A percentile compares a stretch with the other conserved stretches of the same genome.
These are phyloP conservation scores for Chlorodrepanis virens DNA, from an alignment of 2,113 vertebrate genomes.

Conservation along the genomic window DNA sequence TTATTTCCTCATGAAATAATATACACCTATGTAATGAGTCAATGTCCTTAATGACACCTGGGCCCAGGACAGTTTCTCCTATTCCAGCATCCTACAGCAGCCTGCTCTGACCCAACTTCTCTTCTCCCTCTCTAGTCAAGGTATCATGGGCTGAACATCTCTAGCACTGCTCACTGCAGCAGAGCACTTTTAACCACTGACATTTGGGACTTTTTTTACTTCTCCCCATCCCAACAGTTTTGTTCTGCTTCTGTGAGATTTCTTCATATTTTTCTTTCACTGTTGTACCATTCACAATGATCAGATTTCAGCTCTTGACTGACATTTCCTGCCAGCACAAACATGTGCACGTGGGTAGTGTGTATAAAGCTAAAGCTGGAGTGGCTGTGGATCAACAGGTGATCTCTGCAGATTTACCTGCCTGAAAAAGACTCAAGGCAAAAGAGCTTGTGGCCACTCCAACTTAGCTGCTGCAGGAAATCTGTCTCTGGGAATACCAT, in stretches of 20 bases:
- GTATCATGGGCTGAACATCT: not conserved
- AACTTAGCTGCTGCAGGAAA: not conserved
- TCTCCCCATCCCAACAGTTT: not conserved
- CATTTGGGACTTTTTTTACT: not conserved
- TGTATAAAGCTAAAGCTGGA: not conserved
- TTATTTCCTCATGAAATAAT: not conserved
- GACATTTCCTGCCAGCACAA: not conserved
- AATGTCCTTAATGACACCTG: not conserved
- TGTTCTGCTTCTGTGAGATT: not conserved
- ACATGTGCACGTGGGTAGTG: not conserved
- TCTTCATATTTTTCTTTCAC: not conserved
- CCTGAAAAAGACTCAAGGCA: not conserved
- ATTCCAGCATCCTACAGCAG: not conserved
- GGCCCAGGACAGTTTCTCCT: not conserved
- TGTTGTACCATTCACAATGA: not conserved
- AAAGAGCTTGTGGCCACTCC: not conserved
- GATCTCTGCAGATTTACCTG: not conserved
- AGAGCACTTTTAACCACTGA: not conserved
- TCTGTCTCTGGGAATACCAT: not conserved
- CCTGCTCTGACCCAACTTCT: not conserved
- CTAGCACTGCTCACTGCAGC: not conserved
- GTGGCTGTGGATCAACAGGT: not conserved
- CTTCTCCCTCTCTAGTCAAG: not conserved
- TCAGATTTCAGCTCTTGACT: not conserved
- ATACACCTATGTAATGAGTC: not conserved